Conservation (phyloP, 2,888 invertebrate genomes). For the Pyralis farinalis region DNA sequence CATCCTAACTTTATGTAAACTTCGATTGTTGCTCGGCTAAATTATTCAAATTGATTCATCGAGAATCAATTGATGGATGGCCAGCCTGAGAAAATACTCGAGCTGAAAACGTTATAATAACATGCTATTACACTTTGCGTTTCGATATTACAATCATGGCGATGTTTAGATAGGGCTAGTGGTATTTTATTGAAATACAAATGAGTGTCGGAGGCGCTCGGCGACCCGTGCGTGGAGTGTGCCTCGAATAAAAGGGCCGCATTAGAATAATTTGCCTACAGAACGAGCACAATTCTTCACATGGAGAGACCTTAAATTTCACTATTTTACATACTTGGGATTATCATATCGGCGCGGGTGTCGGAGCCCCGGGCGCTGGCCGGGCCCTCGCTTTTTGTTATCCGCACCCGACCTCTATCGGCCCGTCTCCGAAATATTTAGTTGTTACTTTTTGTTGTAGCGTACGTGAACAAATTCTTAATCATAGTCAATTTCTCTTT, state of each 20-base stretch:
- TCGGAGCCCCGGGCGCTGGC: conserved; percentile 43
- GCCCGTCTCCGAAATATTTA: conserved; percentile 76
- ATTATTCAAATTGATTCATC: conserved; percentile 71
- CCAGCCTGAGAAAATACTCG: conserved; percentile 49
- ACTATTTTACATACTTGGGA: conserved; percentile 80
- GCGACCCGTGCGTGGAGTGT: conserved; percentile 62
- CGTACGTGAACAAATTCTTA: conserved; percentile 74
- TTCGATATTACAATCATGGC: conserved; percentile 47
- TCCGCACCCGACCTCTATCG: conserved; percentile 74
- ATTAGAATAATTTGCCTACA: conserved; percentile 78
- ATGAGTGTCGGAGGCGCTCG: conserved; percentile 62
- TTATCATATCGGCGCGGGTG: conserved; percentile 77
- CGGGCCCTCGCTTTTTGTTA: conserved; percentile 67
- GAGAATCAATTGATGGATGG: conserved; percentile 50
- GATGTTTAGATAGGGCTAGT: conserved; percentile 76
- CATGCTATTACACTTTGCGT: conserved; percentile 38
- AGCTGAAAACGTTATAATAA: conserved; percentile 50
- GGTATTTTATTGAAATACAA: conserved; percentile 78
- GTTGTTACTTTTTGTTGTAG: conserved; percentile 77
- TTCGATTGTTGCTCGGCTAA: conserved; percentile 45
- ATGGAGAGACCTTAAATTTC: conserved; percentile 79
- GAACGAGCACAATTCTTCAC: conserved; percentile 78
- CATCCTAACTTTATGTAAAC: conserved; percentile 53
- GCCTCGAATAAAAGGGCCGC: conserved; percentile 77
- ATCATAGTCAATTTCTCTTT: conserved; percentile 50